phyloP scores from a whole-genome alignment of 2,888 invertebrate species.

The Lobophora halterata region DNA sequence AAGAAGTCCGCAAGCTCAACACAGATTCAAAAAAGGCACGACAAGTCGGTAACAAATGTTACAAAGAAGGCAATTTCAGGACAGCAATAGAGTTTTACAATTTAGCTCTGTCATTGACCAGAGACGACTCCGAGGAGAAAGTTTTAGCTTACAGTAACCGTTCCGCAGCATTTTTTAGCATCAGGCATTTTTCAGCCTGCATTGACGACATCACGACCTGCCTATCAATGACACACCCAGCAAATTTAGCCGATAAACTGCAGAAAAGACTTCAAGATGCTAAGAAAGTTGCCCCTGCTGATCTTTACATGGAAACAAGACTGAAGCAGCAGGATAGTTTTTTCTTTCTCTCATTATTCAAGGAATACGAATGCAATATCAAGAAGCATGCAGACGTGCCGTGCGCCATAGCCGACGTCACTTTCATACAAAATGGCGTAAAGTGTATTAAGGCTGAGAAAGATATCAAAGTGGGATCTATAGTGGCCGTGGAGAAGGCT shows the following conservation, averaged over 20 bases:
- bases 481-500: conserved; percentile 12
- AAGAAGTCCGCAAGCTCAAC: background rate
- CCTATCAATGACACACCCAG: background rate
- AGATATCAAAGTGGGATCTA: conserved; percentile 3
- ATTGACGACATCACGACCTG: conserved; percentile 2
- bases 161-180: conserved; percentile 15
- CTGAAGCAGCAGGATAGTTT: too few species aligned
- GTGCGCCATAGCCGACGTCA: conserved; percentile 13
- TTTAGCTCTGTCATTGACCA: conserved; percentile 17
- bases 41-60: conserved; percentile 15
- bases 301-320: too few species aligned
- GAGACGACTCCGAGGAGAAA: conserved; percentile 9
- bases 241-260: conserved; percentile 6
- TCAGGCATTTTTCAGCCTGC: conserved; percentile 15
- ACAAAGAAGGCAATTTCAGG: background rate
- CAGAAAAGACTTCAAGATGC: background rate
- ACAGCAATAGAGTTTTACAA: conserved; percentile 12
- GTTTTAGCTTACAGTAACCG: conserved; percentile 15
- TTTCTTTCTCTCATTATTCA: too few species aligned
- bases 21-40: background rate
- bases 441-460: conserved; percentile 4
- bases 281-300: too few species aligned
- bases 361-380: too few species aligned
- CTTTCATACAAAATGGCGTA: background rate
- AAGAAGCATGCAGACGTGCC: conserved; percentile 12